Base-by-base conservation (phyloP, 2,797 vertebrate genomes). In the Spinibarbus caldwelli region DNA sequence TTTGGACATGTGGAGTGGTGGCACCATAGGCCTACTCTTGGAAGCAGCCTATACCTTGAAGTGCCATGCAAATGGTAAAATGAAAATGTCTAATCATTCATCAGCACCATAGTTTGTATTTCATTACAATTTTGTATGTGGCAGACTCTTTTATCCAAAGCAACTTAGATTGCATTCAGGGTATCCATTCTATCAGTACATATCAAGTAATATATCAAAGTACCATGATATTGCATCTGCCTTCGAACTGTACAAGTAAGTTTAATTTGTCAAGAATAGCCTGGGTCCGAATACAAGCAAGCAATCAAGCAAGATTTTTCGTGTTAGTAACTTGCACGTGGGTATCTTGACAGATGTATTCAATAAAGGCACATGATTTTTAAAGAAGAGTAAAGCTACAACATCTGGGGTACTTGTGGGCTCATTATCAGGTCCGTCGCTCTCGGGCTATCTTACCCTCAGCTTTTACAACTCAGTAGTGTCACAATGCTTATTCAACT, bases 401-500 rank as follows among this genome's bases (percentile, higher is more conserved):
- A 49, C 70, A 52, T 78, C 66, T 47, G 54, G 54, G 29, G 62
- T 62, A 66, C 43, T 62, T 45, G 49, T 81, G 82, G 64, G 11
- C 41, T 82, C 17, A 83, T 82, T 68, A 82, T 92, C 86, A 19
- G 68, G 43, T 57, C 59, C 87, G 9, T 59, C 76, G 73, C 89
- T 93, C 91, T 93, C 87, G 89, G 45, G 87, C 79, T 91, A 91
- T 94, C 94, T 93, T 91, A 89, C 89, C 85, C 90, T 89, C 88
- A 87, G 89, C 89, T 88, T 95, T 95, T 94, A 95, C 93, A 92
- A 87, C 92, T 89, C 71, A 86, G 81, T 90, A 93, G 94, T 94
- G 94, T 93, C 91, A 94, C 89, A 93, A 91, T 94, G 94, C 91
- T 92, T 94, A 95, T 95, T 94, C 86, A 19, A 92, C 95, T 94